phyloP scores from a whole-genome alignment of 2,888 invertebrate species.

The Acanthosepion pharaonis region DNA sequence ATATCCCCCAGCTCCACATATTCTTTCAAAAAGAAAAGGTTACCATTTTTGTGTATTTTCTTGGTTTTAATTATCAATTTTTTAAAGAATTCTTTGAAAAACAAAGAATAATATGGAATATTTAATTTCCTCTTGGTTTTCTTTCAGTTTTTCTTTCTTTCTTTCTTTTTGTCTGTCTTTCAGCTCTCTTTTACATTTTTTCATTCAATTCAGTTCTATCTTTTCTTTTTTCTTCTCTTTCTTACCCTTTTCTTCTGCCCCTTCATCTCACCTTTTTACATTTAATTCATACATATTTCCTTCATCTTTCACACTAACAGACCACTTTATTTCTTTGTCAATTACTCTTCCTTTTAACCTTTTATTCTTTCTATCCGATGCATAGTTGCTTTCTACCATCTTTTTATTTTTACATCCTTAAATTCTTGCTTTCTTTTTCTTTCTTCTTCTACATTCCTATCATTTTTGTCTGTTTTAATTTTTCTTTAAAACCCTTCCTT shows the following conservation, averaged over 20 bases:
- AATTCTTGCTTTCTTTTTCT: not conserved
- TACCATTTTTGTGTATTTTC: not conserved
- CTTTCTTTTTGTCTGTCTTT: not conserved
- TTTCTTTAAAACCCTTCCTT: not conserved
- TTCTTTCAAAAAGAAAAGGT: not conserved
- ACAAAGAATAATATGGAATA: not conserved
- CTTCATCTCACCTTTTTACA: not conserved
- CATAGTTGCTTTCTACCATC: not conserved
- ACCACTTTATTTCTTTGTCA: not conserved
- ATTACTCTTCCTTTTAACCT: not conserved
- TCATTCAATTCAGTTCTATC: not conserved
- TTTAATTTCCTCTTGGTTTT: not conserved
- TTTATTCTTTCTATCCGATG: not conserved
- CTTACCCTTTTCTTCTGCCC: not conserved
- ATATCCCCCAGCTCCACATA: conserved; percentile 3
- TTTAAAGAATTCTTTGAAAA: not conserved
- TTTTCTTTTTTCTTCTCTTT: not conserved
- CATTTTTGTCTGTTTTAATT: not conserved
- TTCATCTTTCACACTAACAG: not conserved
- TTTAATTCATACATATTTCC: not conserved
- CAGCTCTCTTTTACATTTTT: not conserved
- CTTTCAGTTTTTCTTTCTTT: not conserved
- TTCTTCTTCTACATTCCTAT: not conserved
- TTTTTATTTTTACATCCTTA: not conserved
- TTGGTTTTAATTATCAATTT: not conserved